These are phyloP conservation scores for Aleiodes alternator DNA, from an alignment of 2,888 invertebrate species.

Conservation along the genomic window DNA sequence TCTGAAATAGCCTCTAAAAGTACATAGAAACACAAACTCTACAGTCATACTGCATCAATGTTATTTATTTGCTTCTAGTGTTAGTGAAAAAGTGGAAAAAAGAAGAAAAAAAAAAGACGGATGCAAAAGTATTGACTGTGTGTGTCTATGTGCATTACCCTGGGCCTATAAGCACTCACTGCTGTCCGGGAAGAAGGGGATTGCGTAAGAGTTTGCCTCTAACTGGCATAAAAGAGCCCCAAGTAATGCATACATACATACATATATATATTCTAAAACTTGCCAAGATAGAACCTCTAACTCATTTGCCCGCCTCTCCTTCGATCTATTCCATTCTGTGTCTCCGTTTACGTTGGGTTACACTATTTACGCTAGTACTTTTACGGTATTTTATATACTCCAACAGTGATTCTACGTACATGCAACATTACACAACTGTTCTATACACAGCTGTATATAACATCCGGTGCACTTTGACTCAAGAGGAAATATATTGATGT, in stretches of 20 bases:
- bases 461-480: slow-evolving; percentile 35
- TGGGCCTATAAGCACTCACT: slow-evolving; percentile 24
- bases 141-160: slow-evolving; percentile 19
- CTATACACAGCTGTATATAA: slow-evolving; percentile 13
- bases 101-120: neutral
- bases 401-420: slow-evolving; percentile 12
- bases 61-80: no score
- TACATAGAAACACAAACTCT: neutral
- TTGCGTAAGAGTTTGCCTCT: slow-evolving; percentile 35
- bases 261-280: neutral
- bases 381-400: slow-evolving; percentile 16
- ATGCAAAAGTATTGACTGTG: neutral
- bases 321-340: slow-evolving; percentile 38
- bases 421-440: slow-evolving; percentile 25
- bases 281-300: slow-evolving; percentile 24
- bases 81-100: no score
- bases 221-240: slow-evolving; percentile 6
- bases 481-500: slow-evolving; percentile 1
- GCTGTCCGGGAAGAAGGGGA: slow-evolving; percentile 39
- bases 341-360: slow-evolving; percentile 22
- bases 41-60: neutral
- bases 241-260: neutral
- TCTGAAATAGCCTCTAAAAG: slow-evolving; percentile 1
- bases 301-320: slow-evolving; percentile 35
- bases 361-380: neutral